Evolutionary conservation across 2,797 vertebrate genomes (phyloP).

Genomic region (Chrosomus eos): DNA sequence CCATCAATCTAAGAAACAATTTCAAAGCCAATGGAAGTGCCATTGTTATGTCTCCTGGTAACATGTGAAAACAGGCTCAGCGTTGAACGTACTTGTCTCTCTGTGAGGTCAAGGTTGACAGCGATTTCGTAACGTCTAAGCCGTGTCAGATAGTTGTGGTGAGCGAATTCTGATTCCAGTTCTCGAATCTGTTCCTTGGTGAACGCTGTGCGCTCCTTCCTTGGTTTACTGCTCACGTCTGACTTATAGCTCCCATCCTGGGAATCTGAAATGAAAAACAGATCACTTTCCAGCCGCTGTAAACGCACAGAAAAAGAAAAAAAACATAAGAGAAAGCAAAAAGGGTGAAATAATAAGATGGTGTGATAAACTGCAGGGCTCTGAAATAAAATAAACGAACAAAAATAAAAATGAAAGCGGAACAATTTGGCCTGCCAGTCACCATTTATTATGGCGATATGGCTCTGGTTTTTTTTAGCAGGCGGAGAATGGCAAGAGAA

Average conservation of each 20-base stretch:
- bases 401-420: slow-evolving; percentile 66
- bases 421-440: slow-evolving; percentile 73
- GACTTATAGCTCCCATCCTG: slow-evolving; percentile 98
- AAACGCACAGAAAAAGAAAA: slow-evolving; percentile 61
- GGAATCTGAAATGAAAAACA: slow-evolving; percentile 86
- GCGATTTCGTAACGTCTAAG: slow-evolving; percentile 98
- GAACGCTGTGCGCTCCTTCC: slow-evolving; percentile 98
- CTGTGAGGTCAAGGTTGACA: slow-evolving; percentile 98
- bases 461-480: slow-evolving; percentile 68
- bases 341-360: slow-evolving; percentile 49
- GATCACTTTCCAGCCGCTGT: slow-evolving; percentile 66
- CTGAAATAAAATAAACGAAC: slow-evolving; percentile 55
- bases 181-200: slow-evolving; percentile 99
- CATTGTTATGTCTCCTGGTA: slow-evolving; percentile 26
- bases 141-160: slow-evolving; percentile 99
- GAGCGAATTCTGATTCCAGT: slow-evolving; percentile 98
- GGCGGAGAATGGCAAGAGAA: slow-evolving; percentile 27
- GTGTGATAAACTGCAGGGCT: slow-evolving; percentile 68
- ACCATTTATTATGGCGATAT: slow-evolving; percentile 68
- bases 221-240: slow-evolving; percentile 96
- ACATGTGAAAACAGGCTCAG: slow-evolving; percentile 33
- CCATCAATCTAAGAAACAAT: too few species aligned
- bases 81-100: slow-evolving; percentile 91
- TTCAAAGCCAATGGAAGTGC: not conserved
- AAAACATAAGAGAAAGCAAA: slow-evolving; percentile 51